phyloP scores from a whole-genome alignment of 1,140 invertebrate species.

The Saccostrea glomerata region DNA sequence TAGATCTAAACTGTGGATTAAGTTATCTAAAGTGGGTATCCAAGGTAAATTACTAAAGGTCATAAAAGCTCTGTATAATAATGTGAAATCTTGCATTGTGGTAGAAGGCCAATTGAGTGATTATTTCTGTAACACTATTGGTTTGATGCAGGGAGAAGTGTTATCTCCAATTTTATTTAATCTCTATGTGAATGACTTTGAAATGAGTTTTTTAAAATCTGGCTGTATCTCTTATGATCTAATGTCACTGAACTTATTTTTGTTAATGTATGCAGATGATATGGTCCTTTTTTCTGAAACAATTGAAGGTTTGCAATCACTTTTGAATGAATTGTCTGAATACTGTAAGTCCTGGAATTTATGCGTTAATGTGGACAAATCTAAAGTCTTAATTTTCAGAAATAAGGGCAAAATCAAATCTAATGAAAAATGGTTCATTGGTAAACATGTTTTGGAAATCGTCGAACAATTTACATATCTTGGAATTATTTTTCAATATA shows the following conservation, averaged over 20 bases:
- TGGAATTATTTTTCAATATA: neutral
- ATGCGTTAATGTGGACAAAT: too few relatives aligned
- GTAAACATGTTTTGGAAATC: neutral
- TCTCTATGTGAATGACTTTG: slow-evolving; percentile 56
- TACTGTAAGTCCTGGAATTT: neutral
- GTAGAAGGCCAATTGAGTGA: slow-evolving; percentile 33
- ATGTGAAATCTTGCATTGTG: slow-evolving; percentile 46
- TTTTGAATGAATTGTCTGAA: neutral
- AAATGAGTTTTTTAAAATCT: slow-evolving; percentile 15
- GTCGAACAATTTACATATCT: neutral
- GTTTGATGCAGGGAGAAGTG: slow-evolving; percentile 51
- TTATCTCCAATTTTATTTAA: slow-evolving; percentile 54
- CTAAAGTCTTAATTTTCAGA: too few relatives aligned
- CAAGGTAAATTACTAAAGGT: slow-evolving; percentile 39
- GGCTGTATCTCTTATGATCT: neutral
- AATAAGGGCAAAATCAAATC: neutral
- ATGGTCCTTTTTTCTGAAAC: neutral
- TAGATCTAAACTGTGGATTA: slow-evolving; percentile 23
- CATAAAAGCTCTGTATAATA: slow-evolving; percentile 47
- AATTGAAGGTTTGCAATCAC: neutral
- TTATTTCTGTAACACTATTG: slow-evolving; percentile 44
- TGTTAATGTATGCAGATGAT: neutral
- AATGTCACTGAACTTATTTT: neutral
- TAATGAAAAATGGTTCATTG: neutral
- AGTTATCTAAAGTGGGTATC: slow-evolving; percentile 13